Conservation (phyloP, 2,797 vertebrate genomes). For the Simalia tracyae region DNA sequence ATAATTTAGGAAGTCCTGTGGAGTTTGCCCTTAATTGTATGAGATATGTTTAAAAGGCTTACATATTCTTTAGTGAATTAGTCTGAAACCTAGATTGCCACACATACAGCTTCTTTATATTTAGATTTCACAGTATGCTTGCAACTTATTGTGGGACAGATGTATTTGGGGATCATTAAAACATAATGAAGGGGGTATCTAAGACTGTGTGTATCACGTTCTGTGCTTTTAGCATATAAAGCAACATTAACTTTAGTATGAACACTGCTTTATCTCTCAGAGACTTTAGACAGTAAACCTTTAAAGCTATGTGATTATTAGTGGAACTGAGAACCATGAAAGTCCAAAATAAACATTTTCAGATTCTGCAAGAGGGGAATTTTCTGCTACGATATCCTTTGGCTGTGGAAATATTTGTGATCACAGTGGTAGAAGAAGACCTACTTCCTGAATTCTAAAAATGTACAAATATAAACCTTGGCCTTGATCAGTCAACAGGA, state of each 20-base stretch:
- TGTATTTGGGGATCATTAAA: conserved; percentile 1
- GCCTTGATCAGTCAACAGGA: neutral
- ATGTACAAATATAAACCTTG: neutral
- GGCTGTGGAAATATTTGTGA: conserved; percentile 16
- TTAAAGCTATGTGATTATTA: conserved; percentile 43
- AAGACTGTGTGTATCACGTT: neutral
- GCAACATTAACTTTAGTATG: neutral
- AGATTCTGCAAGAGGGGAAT: neutral
- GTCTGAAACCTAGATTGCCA: neutral
- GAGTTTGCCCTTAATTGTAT: neutral
- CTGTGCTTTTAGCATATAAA: conserved; percentile 32
- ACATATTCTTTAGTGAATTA: conserved; percentile 13
- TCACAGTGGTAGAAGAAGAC: conserved; percentile 7
- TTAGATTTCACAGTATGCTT: neutral
- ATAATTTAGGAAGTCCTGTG: conserved; percentile 12
- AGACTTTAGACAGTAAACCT: conserved; percentile 30
- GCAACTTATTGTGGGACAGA: conserved; percentile 25
- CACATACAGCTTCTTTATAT: neutral
- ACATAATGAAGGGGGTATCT: neutral
- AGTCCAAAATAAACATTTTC: conserved; percentile 31
- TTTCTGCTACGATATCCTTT: conserved; percentile 25
- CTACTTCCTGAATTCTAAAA: neutral
- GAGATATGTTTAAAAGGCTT: conserved; percentile 15
- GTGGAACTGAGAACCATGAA: neutral
- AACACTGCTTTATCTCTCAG: conserved; percentile 34